These are phyloP conservation scores for Siniperca obscura DNA, from an alignment of 2,797 vertebrate species.

Conservation along the genomic window DNA sequence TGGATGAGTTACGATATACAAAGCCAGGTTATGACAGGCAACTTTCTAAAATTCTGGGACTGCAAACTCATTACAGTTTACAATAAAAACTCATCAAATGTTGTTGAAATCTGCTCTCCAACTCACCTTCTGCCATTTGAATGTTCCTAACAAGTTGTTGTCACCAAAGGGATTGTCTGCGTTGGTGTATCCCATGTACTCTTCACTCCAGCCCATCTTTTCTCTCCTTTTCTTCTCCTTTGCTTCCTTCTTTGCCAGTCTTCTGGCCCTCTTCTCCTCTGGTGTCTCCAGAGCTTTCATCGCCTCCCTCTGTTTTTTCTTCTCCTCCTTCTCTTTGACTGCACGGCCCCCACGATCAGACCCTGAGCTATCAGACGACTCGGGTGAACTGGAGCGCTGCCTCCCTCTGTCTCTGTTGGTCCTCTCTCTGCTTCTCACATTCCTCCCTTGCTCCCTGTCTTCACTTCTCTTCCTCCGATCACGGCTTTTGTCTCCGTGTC, in stretches of 20 bases:
- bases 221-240: slow-evolving; percentile 97
- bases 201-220: slow-evolving; percentile 99
- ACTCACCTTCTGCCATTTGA: slow-evolving; percentile 97
- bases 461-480: slow-evolving; percentile 66
- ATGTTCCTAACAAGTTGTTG: slow-evolving; percentile 96
- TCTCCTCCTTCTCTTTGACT: slow-evolving; percentile 86
- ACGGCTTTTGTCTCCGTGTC: slow-evolving; percentile 50
- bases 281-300: slow-evolving; percentile 97
- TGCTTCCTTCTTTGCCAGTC: slow-evolving; percentile 95
- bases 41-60: neutral
- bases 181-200: slow-evolving; percentile 99
- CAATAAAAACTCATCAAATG: neutral
- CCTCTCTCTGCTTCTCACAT: slow-evolving; percentile 51
- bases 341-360: slow-evolving; percentile 63
- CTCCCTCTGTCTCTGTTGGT: slow-evolving; percentile 46
- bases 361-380: slow-evolving; percentile 86
- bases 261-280: slow-evolving; percentile 95
- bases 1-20: neutral
- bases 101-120: neutral
- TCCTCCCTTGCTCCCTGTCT: slow-evolving; percentile 63
- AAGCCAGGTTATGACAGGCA: neutral
- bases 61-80: neutral
- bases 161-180: slow-evolving; percentile 99
- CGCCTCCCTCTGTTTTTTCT: slow-evolving; percentile 90
- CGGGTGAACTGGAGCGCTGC: slow-evolving; percentile 75